Evolutionary conservation across 1,140 invertebrate genomes (phyloP).

Genomic region (Cyclargus thomasi): DNA sequence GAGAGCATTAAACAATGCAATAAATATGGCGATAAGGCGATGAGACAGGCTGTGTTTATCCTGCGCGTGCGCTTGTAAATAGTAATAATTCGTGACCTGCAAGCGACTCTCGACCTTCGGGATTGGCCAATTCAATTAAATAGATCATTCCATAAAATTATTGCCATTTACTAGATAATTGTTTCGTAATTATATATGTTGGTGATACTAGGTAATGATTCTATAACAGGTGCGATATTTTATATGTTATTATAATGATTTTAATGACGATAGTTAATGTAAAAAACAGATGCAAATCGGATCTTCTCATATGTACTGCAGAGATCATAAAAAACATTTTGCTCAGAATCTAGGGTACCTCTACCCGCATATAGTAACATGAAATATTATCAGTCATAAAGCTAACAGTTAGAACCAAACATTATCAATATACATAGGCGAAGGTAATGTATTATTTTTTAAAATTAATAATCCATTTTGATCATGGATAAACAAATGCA

Average conservation of each 20-base stretch:
- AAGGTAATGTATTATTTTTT: too few relatives aligned
- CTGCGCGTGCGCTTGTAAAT: constrained; percentile 29
- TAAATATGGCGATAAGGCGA: constrained; percentile 15
- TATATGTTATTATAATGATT: not conserved
- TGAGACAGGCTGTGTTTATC: constrained; percentile 29
- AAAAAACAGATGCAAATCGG: not conserved
- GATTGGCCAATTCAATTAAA: constrained; percentile 11
- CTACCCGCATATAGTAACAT: too few relatives aligned
- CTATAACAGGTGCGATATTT: not conserved
- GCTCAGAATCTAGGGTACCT: too few relatives aligned
- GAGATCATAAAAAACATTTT: too few relatives aligned
- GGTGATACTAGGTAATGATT: not conserved
- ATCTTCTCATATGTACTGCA: too few relatives aligned
- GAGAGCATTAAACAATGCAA: not conserved
- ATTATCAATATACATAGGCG: too few relatives aligned
- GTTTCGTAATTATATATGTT: not conserved
- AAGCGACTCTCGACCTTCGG: constrained; percentile 33
- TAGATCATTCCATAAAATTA: not conserved
- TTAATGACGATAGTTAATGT: not conserved
- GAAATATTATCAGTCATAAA: too few relatives aligned
- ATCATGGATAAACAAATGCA: too few relatives aligned
- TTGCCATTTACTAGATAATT: not conserved
- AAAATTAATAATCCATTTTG: too few relatives aligned
- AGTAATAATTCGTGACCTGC: constrained; percentile 33
- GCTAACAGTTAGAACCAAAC: too few relatives aligned